Evolutionary conservation across 2,113 vertebrate genomes (phyloP).

Genomic region (Hippocampus mohnikei): DNA sequence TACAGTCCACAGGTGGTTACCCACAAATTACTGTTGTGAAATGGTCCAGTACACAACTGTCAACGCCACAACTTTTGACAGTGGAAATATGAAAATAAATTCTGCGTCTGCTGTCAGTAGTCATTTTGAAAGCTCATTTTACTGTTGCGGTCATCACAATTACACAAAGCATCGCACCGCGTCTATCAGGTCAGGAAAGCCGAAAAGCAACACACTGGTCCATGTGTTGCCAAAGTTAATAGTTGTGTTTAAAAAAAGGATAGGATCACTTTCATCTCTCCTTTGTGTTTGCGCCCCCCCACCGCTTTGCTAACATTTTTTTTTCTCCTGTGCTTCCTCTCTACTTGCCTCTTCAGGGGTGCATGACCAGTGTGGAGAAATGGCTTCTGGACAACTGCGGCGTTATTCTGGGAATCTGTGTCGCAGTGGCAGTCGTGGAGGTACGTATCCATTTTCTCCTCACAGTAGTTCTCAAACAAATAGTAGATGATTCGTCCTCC

Average conservation of each 20-base stretch:
- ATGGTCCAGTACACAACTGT: no score
- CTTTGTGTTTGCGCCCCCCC: background rate
- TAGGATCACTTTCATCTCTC: slow-evolving; percentile 39
- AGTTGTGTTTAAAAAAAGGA: slow-evolving; percentile 54
- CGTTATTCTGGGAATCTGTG: slow-evolving; percentile 85
- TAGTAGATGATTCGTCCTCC: background rate
- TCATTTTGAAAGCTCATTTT: no score
- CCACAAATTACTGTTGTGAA: no score
- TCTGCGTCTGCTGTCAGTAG: no score
- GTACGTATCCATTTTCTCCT: slow-evolving; percentile 60
- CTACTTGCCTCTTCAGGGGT: slow-evolving; percentile 75
- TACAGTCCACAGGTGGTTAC: no score
- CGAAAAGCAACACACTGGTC: slow-evolving; percentile 27
- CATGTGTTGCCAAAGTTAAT: slow-evolving; percentile 51
- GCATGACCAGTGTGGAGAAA: slow-evolving; percentile 75
- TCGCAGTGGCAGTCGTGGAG: slow-evolving; percentile 83
- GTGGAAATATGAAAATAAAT: no score
- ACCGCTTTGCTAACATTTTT: background rate
- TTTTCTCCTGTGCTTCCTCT: slow-evolving; percentile 8
- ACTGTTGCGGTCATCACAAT: no score
- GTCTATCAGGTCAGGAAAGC: slow-evolving; percentile 18
- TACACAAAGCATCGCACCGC: background rate
- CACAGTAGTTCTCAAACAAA: background rate
- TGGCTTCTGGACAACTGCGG: slow-evolving; percentile 86
- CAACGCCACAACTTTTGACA: no score